Evolutionary conservation across 2,888 invertebrate genomes (phyloP).

Genomic region (Amphipoea oculea): DNA sequence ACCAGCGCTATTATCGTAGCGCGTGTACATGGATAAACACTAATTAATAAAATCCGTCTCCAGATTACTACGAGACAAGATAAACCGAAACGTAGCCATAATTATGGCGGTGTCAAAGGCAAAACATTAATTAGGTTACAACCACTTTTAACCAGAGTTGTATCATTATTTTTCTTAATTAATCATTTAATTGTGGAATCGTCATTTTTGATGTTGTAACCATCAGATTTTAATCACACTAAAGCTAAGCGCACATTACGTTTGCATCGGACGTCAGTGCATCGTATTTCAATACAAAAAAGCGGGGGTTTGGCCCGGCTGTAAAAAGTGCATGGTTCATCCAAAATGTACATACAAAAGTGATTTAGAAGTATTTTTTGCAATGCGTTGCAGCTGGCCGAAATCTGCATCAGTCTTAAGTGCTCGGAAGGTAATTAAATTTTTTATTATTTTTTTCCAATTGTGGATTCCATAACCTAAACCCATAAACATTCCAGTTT

Average conservation of each 20-base stretch:
- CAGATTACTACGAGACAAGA: conserved; percentile 32
- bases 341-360: neutral
- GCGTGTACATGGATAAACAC: conserved; percentile 42
- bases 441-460: neutral
- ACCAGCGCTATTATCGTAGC: conserved; percentile 27
- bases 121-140: conserved; percentile 19
- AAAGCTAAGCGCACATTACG: neutral
- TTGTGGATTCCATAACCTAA: conserved; percentile 13
- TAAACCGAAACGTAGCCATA: conserved; percentile 8
- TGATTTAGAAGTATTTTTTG: neutral
- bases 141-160: conserved; percentile 39
- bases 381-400: neutral
- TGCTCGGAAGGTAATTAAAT: neutral
- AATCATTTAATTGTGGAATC: conserved; percentile 9
- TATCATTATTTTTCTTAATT: conserved; percentile 3
- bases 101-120: conserved; percentile 28
- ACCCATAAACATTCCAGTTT: neutral
- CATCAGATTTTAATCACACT: neutral
- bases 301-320: neutral
- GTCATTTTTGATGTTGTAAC: neutral
- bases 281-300: neutral
- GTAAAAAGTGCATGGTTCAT: neutral
- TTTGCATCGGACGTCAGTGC: neutral
- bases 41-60: conserved; percentile 43
- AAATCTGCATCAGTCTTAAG: no score